Evolutionary conservation across 2,113 vertebrate species (phyloP).

Genomic region (Rhea americana): DNA sequence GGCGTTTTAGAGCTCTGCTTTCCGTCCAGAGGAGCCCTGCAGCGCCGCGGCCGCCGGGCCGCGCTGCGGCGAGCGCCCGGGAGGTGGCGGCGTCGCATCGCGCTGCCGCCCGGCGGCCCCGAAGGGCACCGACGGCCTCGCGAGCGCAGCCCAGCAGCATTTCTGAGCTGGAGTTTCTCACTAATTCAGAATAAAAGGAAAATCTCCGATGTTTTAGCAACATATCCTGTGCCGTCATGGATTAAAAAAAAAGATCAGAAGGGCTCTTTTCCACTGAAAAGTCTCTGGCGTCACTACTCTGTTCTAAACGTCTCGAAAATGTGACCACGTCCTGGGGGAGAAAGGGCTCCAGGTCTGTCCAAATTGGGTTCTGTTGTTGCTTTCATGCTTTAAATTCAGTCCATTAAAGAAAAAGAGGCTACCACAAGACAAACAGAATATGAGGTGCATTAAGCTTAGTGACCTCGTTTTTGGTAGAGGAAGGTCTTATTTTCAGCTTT

Average conservation of each 20-base stretch:
- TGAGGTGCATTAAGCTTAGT: rapidly evolving
- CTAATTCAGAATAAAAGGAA: not conserved
- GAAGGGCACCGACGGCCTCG: not conserved
- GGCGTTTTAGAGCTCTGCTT: rapidly evolving
- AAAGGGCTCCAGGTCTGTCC: not conserved
- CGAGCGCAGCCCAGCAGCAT: not conserved
- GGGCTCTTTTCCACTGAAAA: not conserved
- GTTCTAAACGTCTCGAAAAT: not conserved
- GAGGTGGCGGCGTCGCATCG: constrained; percentile 75
- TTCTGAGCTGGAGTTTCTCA: not conserved
- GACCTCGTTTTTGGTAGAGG: rapidly evolving
- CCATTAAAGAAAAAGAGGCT: rapidly evolving
- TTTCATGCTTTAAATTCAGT: rapidly evolving
- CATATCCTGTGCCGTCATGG: not conserved
- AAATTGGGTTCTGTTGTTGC: not conserved
- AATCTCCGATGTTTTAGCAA: not conserved
- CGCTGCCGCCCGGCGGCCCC: not conserved
- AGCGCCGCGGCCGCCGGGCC: too few relatives aligned
- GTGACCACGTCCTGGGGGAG: not conserved
- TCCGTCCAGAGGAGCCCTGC: rapidly evolving
- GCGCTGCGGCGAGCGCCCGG: constrained; percentile 39
- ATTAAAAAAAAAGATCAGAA: not conserved
- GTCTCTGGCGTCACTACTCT: not conserved
- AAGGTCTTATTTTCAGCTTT: not conserved
- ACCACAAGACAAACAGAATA: rapidly evolving